Evolutionary conservation across 1,140 invertebrate species (phyloP), one percentile per base, ranked within the genome.

Genomic region (Drosophila persimilis): DNA sequence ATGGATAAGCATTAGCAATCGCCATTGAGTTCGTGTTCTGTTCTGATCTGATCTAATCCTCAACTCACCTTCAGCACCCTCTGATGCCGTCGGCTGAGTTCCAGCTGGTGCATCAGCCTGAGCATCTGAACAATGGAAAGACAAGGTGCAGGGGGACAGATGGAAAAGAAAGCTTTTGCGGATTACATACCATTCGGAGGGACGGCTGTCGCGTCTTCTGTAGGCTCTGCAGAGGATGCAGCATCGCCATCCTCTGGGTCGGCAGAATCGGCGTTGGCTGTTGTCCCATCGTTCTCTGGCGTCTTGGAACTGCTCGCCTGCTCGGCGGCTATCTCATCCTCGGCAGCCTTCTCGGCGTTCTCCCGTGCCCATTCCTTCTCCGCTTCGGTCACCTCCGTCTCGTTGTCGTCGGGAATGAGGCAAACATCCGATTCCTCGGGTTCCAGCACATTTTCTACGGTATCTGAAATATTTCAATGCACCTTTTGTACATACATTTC

Each of bases 371-470:
- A 90, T 54, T 94, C 93, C 69, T 94, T 94, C 77, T 95, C 94
- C 2, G 93, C 94, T 65, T 94, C 93, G 2, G 93, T 93, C 43
- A 94, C 93, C 67, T 94, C 93, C 13, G 93, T 92, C 80, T 94
- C 93, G 0, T 93, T 93, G 50, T 91, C 89, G 45, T 91, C 90
- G 8, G 90, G 90, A 55, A 91, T 91, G 5, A 91, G 84, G 20
- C 90, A 91, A 54, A 91, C 88, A 58, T 91, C 90, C 0, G 90
- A 91, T 53, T 91, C 90, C 48, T 91, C 90, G 0, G 89, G 90
- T 44, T 91, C 90, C 45, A 91, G 55, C 0, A 91, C 90, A 60
- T 90, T 90, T 22, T 91, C 90, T 13, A 90, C 90, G 8, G 86
- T 84, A 29, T 89, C 83, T 84, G 20, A 24, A 22, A 50, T 9